Evolutionary conservation across 1,140 invertebrate genomes (phyloP), one percentile per base, ranked within the genome.

Genomic region (Drosophila repletoides): DNA sequence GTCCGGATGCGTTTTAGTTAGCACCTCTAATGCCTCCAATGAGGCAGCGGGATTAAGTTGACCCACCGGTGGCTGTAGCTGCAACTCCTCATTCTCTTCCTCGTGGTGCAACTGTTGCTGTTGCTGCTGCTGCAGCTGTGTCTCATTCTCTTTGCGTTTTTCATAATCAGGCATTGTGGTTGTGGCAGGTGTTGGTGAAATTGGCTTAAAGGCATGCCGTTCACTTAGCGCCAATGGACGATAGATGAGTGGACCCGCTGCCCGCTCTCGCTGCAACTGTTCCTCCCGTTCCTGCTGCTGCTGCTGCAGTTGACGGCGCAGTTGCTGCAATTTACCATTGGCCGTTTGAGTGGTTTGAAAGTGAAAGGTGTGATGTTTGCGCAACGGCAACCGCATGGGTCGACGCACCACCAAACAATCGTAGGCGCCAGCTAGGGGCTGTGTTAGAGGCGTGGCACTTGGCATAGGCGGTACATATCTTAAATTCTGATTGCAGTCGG

Each of bases 361-460:
- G 75, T 94, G 93, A 75, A 94, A 94, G 77, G 93, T 94, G 88
- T 94, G 93, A 88, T 93, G 93, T 88, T 94, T 94, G 80, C 93
- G 93, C 17, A 94, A 72, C 0, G 93, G 93, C 68, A 93, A 91
- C 84, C 93, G 83, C 33, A 90, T 73, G 24, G 89, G 87, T 1
- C 75, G 76, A 31, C 73, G 61, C 19, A 60, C 76, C 43, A 67
- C 72, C 55, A 87, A 9, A 19, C 61, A 74, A 40, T 81, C 68
- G 51, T 75, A 80, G 28, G 55, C 34, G 2, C 55, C 89, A 91
- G 92, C 68, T 12, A 61, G 38, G n/a, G 21, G 43, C 3, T 45
- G 63, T 15, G 91, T 91, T 86, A 92, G 36, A 92, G 26, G 72
- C 33, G 76, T 31, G 88, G 88, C 71, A 89, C 77, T 67, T 88